These are phyloP conservation scores for Periophthalmus modestus DNA, from an alignment of 2,113 vertebrate genomes.

Conservation along the genomic window DNA sequence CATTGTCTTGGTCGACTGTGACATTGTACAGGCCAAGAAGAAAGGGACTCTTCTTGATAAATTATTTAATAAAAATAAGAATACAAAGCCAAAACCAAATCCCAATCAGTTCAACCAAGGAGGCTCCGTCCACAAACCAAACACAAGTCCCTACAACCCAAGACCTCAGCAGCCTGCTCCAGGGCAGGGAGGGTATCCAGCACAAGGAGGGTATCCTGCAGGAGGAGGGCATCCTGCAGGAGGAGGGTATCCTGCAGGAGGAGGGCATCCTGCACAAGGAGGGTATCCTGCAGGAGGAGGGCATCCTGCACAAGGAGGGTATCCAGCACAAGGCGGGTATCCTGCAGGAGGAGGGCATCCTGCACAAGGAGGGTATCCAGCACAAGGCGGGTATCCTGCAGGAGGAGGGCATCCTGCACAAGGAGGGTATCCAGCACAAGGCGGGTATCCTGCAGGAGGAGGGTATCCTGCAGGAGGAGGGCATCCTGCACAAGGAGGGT, in stretches of 20 bases:
- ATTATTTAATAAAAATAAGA: slow-evolving; percentile 46
- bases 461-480: slow-evolving; percentile 16
- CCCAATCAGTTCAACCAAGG: slow-evolving; percentile 20
- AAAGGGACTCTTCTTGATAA: slow-evolving; percentile 13
- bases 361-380: slow-evolving; percentile 24
- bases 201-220: slow-evolving; percentile 33
- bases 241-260: slow-evolving; percentile 28
- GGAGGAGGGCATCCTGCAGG: neutral
- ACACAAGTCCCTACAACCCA: neutral
- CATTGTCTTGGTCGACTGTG: slow-evolving; percentile 35
- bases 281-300: slow-evolving; percentile 29
- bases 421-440: slow-evolving; percentile 2
- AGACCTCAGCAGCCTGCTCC: slow-evolving; percentile 25
- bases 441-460: slow-evolving; percentile 24
- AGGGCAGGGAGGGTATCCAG: neutral
- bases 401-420: neutral
- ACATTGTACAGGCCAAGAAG: slow-evolving; percentile 41
- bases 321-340: slow-evolving; percentile 25
- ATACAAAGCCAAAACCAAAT: slow-evolving; percentile 29
- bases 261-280: slow-evolving; percentile 30
- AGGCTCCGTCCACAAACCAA: slow-evolving; percentile 1
- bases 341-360: slow-evolving; percentile 27
- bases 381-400: neutral
- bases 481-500: slow-evolving; percentile 13
- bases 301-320: slow-evolving; percentile 24